Evolutionary conservation across 1,140 invertebrate species (phyloP).

Genomic region (Trialeurodes vaporariorum): DNA sequence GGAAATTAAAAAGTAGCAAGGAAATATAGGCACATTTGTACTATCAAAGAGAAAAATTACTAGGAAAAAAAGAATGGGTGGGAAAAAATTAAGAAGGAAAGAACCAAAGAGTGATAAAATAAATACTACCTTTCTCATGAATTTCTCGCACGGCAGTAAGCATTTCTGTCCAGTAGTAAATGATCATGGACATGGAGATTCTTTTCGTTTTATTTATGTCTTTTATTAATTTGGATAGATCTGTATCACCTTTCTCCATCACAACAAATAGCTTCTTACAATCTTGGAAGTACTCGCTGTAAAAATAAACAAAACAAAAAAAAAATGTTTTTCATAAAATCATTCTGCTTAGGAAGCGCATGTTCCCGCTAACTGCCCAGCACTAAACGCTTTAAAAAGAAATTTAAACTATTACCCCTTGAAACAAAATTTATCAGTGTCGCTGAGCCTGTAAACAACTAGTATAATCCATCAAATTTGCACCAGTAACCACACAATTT

Average conservation of each 20-base stretch:
- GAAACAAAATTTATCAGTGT: slow-evolving; percentile 12
- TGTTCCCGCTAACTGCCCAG: too few relatives aligned
- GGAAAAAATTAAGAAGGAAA: not conserved
- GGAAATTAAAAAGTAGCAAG: too few relatives aligned
- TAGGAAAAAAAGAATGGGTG: too few relatives aligned
- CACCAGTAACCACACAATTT: too few relatives aligned
- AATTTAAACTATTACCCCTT: too few relatives aligned
- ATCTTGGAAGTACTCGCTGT: slow-evolving; percentile 42
- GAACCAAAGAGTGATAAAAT: slow-evolving; percentile 5
- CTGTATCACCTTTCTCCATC: slow-evolving; percentile 86
- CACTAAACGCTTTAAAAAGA: too few relatives aligned
- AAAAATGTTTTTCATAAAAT: slow-evolving; percentile 16
- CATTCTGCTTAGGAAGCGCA: too few relatives aligned
- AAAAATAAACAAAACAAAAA: slow-evolving; percentile 22
- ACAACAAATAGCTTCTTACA: slow-evolving; percentile 61
- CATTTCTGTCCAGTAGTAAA: slow-evolving; percentile 92
- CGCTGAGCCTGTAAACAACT: too few relatives aligned
- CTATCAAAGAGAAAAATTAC: not conserved
- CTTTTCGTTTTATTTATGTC: slow-evolving; percentile 41
- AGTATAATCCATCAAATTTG: too few relatives aligned
- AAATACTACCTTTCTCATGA: slow-evolving; percentile 62
- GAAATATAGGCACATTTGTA: not conserved
- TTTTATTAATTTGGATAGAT: slow-evolving; percentile 67
- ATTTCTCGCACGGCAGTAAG: slow-evolving; percentile 80
- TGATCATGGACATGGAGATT: slow-evolving; percentile 51